phyloP scores from a whole-genome alignment of 2,113 vertebrate species.

The Nestor notabilis region DNA sequence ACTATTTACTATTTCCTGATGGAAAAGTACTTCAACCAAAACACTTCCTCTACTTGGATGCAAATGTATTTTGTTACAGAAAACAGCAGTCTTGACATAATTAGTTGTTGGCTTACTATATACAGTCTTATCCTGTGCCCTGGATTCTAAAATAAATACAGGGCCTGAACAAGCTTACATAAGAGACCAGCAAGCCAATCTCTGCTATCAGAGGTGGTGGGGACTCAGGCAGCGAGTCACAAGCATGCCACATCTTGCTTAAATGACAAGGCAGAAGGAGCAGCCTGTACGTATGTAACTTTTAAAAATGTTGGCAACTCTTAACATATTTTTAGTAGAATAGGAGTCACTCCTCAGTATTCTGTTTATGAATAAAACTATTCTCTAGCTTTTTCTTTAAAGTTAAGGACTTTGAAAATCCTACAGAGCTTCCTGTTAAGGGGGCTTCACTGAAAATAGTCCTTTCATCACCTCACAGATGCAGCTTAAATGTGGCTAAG shows the following conservation, averaged over 20 bases:
- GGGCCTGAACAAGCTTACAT: background rate
- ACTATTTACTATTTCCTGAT: background rate
- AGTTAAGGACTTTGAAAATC: background rate
- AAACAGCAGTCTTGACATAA: background rate
- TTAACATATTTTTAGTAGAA: background rate
- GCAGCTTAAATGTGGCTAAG: background rate
- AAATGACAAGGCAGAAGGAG: background rate
- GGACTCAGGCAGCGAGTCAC: background rate
- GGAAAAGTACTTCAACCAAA: background rate
- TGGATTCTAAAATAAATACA: slow-evolving; percentile 16
- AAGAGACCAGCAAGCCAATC: background rate
- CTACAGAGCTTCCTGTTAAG: background rate
- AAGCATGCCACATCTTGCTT: background rate
- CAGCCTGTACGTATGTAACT: background rate
- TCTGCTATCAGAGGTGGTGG: background rate
- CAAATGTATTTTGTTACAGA: background rate
- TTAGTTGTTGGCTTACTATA: background rate
- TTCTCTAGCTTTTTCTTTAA: background rate
- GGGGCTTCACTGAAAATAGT: background rate
- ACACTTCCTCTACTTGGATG: background rate
- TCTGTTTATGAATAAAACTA: background rate
- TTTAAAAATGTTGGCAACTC: background rate
- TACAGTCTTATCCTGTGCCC: background rate
- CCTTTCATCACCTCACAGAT: background rate
- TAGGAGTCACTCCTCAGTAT: background rate